Percentiles rank a stretch among this genome's conserved stretches.
Evolutionary conservation across 1,140 invertebrate species (phyloP).

Genomic region (Saccostrea echinata): DNA sequence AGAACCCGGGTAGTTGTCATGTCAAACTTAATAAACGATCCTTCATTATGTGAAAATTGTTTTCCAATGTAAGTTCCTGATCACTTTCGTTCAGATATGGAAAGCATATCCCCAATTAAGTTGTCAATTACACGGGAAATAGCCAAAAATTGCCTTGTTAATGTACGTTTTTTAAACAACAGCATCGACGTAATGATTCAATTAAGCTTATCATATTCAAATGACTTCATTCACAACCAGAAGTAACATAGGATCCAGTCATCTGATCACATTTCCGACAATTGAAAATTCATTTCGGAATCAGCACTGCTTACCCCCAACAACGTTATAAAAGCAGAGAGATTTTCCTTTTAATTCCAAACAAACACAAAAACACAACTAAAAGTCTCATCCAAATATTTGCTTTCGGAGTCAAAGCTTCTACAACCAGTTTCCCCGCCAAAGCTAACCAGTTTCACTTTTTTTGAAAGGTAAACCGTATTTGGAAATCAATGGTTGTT

Average conservation of each 20-base stretch:
- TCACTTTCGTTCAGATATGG: slow-evolving; percentile 1
- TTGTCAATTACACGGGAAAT: slow-evolving; percentile 25
- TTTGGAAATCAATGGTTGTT: slow-evolving; percentile 7
- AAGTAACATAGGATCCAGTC: neutral
- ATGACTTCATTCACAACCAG: slow-evolving; percentile 3
- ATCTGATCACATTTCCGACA: neutral
- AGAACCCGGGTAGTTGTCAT: neutral
- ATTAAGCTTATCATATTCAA: slow-evolving; percentile 32
- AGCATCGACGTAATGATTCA: slow-evolving; percentile 7
- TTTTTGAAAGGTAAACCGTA: neutral
- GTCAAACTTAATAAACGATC: neutral
- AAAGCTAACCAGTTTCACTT: neutral
- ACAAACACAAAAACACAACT: slow-evolving; percentile 2
- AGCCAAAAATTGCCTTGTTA: slow-evolving; percentile 7
- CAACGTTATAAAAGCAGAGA: neutral
- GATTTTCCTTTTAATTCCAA: slow-evolving; percentile 27
- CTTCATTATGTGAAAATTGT: neutral
- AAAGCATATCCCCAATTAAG: slow-evolving; percentile 21
- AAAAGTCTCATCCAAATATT: slow-evolving; percentile 24
- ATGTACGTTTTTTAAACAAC: slow-evolving; percentile 24
- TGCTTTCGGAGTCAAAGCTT: neutral
- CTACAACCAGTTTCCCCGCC: neutral
- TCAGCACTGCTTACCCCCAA: neutral
- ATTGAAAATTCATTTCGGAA: neutral
- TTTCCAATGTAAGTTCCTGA: slow-evolving; percentile 16